Evolutionary conservation across 23 tunicate species (phyloP), one percentile per base, ranked within the genome.

Genomic region (Oikopleura vanhoeffeni): DNA sequence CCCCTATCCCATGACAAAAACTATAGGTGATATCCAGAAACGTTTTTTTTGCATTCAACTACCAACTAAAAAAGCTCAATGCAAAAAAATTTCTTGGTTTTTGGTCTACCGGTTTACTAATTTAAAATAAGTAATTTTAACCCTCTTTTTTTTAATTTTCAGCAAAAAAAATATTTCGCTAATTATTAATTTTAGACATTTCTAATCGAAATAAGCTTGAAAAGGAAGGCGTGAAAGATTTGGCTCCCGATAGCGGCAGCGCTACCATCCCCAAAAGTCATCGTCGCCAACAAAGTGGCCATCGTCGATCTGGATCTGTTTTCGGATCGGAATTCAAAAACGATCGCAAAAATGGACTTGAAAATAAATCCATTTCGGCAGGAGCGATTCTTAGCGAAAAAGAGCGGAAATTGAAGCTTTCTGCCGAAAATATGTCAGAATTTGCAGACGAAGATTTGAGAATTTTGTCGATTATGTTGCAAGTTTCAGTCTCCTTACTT

Each of bases 401-500:
- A 49, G 8, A 8, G 8, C 18, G 18, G 18, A 8, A 49, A 8
- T 8, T 49, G 8, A 18, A 8, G 8, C 60, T 49, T 8, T 8
- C 60, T 49, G 60, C 8, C 18, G 60, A 49, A 18, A 8, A 18
- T 8, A 49, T 8, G 8, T 8, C 8, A 49, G 18, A 18, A 49
- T 18, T 49, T 18, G 60, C 8, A 8, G 60, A 49, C 18, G 60
- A 49, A 8, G 60, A 49, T 18, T 8, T 18, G 8, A 49, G 60
- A 49, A 49, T 49, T 8, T 18, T 49, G 60, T 49, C 60, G 60
- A 49, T 49, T 8, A 8, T 91, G 0, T 88, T 91, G 41, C 89
- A 88, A 89, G 87, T 91, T 76, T 84, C 90, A 38, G 82, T 87
- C 30, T 88, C 87, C 4, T 36, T 91, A 34, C 84, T 91, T 41